Base-by-base conservation (phyloP, 2,113 vertebrate genomes). In the Ochotona princeps region DNA sequence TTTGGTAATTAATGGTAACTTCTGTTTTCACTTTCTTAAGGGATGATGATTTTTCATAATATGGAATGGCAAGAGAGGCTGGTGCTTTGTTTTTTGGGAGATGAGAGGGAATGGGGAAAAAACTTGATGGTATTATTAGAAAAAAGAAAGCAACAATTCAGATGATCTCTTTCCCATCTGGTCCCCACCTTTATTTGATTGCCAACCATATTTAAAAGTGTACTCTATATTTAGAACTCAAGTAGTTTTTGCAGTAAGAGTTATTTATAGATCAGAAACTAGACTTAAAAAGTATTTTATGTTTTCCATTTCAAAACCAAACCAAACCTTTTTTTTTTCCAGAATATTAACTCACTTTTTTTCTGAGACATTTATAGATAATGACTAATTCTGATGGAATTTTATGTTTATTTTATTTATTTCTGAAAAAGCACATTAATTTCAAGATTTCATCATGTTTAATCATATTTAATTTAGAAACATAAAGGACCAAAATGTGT, bases 381-480 rank as follows among this genome's bases (percentile, higher is more conserved):
- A 54, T 86, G 82, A 15, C 93, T 91, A 88, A 91, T 84, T 94
- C n/a, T 80, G 76, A 69, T 84, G 87, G 10, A 67, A 87, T 80
- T 95, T 83, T 91, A 87, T 79, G 12, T n/a, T 94, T 7, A 67
- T 49, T 90, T 95, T 79, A 12, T n/a, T 94, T 7, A 67, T 44
- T 90, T 95, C 23, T 85, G 8, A 92, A 89, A 84, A 91, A 70
- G 69, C 57, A 93, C 20, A 90, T 70, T 83, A 66, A 10, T 89
- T 92, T 83, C 8, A 80, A 93, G 26, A 76, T 81, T 90, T 63
- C 17, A 35, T 93, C 25, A 49, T 75, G 18, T n/a, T 96, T 88
- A 60, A 93, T 88, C 13, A 30, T 96, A 89, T 80, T 88, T 82
- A 92, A 82, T 60, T 96, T 94, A 54, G n/a, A 73, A 87, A 57